Evolutionary conservation across 1,140 invertebrate genomes (phyloP).

Genomic region (Metaphire vulgaris): DNA sequence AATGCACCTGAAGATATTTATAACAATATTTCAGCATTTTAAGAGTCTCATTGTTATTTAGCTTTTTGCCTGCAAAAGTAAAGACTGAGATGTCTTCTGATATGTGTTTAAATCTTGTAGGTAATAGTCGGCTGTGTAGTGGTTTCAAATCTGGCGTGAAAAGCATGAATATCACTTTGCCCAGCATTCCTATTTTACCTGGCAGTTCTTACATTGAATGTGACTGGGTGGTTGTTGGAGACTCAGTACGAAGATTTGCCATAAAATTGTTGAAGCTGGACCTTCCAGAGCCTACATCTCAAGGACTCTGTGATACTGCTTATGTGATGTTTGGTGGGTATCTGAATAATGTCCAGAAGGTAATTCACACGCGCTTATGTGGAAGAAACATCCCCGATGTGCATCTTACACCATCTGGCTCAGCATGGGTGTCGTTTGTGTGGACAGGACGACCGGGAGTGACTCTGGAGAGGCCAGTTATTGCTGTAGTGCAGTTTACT

Average conservation of each 20-base stretch:
- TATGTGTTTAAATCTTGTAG: no score
- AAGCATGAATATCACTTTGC: background rate
- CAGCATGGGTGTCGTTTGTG: background rate
- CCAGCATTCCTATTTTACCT: background rate
- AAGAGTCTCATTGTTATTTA: no score
- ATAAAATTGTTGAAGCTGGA: background rate
- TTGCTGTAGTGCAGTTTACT: background rate
- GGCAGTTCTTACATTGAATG: background rate
- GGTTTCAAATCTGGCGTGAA: no score
- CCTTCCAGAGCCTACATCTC: background rate
- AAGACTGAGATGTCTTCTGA: no score
- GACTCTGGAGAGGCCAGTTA: background rate
- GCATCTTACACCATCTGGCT: background rate
- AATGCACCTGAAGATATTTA: no score
- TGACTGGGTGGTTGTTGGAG: background rate
- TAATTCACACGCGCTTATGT: background rate
- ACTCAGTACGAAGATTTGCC: background rate
- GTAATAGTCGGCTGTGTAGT: no score
- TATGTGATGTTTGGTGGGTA: background rate
- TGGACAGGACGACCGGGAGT: background rate
- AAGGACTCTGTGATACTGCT: background rate
- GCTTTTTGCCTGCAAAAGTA: no score
- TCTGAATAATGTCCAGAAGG: background rate
- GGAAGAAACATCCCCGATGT: background rate
- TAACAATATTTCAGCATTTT: no score